A percentile compares a stretch with the other conserved stretches of the same genome.
Conservation (phyloP, 2,797 vertebrate species). For the Pantherophis vulpinus region DNA sequence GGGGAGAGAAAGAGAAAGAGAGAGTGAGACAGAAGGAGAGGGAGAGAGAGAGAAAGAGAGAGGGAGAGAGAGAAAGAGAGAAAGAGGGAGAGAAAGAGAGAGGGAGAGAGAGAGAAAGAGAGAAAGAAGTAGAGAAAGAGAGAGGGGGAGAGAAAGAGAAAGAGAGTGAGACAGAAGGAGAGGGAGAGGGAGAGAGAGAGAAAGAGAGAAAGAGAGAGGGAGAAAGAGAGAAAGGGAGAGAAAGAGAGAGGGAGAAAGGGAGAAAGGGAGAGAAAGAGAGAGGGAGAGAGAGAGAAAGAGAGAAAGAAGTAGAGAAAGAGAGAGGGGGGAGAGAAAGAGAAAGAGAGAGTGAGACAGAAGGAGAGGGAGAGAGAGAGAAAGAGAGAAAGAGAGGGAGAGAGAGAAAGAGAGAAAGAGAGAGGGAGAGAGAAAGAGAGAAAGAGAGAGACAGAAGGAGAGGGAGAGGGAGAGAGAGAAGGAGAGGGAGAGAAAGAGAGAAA, state of each 20-base stretch:
- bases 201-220: rapidly evolving
- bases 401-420: rapidly evolving
- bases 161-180: too few species aligned
- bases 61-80: too few species aligned
- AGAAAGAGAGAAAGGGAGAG: too few species aligned
- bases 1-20: rapidly evolving
- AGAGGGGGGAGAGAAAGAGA: rapidly evolving
- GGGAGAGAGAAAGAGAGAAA: rapidly evolving
- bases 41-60: not conserved
- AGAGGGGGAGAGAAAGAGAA: not conserved
- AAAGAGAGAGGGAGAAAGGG: too few species aligned
- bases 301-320: rapidly evolving
- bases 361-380: rapidly evolving
- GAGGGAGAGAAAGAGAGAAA: rapidly evolving
- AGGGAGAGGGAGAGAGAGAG: rapidly evolving
- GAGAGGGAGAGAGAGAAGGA: rapidly evolving
- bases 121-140: too few species aligned
- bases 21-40: rapidly evolving
- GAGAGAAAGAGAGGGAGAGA: too few species aligned
- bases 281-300: too few species aligned
- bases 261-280: rapidly evolving
- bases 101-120: not conserved
- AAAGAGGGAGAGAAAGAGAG: too few species aligned
- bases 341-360: rapidly evolving
- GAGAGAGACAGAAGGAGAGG: rapidly evolving